Evolutionary conservation across 2,888 invertebrate species (phyloP), one percentile per base, ranked within the genome.

Genomic region (Acrocyrtus sp.): DNA sequence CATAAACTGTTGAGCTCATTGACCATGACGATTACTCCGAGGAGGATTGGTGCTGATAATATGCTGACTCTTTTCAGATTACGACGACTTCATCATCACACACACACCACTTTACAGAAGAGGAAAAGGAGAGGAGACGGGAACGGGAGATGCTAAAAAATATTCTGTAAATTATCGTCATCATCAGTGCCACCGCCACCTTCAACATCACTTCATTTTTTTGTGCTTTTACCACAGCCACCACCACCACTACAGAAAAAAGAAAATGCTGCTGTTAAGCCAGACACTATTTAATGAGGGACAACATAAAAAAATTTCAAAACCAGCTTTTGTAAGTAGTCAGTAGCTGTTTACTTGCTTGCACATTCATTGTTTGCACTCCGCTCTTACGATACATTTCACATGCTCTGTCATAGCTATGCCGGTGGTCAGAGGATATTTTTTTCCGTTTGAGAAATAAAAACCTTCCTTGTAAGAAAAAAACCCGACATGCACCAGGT

Each of bases 1-100:
- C 69, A 62, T 61, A 69, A 69, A 69, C 39, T 61, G 34, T 63
- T 51, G 68, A 68, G 69, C 69, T 62, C 69, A 69, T 69, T 69
- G 69, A 69, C 69, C 69, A 69, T 69, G 69, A 69, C 61, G 69
- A 69, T 62, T 68, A 69, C 43, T 41, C 15, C 34, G 50, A 22
- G 26, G 15, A 43, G 15, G 41, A 41, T 45, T 12, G 43, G 24
- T 57, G 50, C 58, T 58, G 67, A 67, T 57, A 24, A 48, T 60
- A 48, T 61, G 29, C 10, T 53, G 53, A 60, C n/a, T n/a, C n/a
- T n/a, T n/a, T n/a, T n/a, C n/a, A n/a, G n/a, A n/a, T n/a, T 53
- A 61, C 45, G 54, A 61, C 69, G 56, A 61, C 69, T 69, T 69
- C 61, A 69, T 69, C 69, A 68, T 45, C 68, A 57, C 39, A 51